A percentile compares a stretch with the other conserved stretches of the same genome.
phyloP scores from a whole-genome alignment of 2,113 vertebrate genomes.

The Corythornis madagascariensis region DNA sequence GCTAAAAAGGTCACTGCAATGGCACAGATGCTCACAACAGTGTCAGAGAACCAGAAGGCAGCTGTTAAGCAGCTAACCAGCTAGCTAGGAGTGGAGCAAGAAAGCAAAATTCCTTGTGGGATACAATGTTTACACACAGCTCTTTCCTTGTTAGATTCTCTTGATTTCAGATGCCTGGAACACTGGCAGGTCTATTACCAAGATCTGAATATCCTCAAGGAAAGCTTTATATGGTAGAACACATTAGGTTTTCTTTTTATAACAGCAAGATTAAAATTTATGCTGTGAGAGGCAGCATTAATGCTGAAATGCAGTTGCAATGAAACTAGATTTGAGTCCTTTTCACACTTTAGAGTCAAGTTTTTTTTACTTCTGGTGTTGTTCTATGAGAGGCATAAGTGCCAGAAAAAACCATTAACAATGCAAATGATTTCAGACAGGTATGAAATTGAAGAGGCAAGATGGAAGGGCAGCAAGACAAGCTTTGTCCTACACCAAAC shows the following conservation, averaged over 20 bases:
- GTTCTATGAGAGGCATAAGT: not conserved
- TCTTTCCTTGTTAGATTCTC: not conserved
- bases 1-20: not conserved
- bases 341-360: not conserved
- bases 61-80: not conserved
- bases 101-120: not conserved
- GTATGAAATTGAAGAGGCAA: not conserved
- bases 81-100: not conserved
- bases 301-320: not conserved
- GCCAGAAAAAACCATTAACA: not conserved
- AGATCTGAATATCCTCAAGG: not conserved
- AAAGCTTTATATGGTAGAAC: not conserved
- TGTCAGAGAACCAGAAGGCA: not conserved
- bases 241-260: not conserved
- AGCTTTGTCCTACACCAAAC: not conserved
- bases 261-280: not conserved
- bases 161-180: not conserved
- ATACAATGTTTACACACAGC: not conserved
- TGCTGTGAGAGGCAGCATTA: not conserved
- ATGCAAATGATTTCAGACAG: not conserved
- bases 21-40: accelerated
- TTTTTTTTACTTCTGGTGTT: not conserved
- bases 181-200: not conserved
- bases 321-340: not conserved
- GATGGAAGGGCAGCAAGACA: not conserved